These are phyloP conservation scores for Okapia johnstoni DNA, from an alignment of 2,113 vertebrate genomes.

Conservation along the genomic window DNA sequence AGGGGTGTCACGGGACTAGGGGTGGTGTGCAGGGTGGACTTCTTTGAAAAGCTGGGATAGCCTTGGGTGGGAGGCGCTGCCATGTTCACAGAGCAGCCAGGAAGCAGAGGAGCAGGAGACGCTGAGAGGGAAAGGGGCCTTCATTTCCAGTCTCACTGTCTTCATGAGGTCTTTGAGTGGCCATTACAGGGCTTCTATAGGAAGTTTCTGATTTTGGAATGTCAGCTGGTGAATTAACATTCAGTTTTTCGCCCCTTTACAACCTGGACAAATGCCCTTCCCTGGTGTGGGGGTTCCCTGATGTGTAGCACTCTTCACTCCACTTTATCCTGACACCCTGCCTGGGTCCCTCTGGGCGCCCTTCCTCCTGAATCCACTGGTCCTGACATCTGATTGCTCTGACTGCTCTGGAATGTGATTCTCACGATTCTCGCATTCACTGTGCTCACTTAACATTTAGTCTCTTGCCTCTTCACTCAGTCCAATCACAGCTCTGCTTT, in stretches of 20 bases:
- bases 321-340: neutral
- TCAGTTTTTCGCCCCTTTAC: neutral
- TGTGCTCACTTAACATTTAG: too few relatives aligned
- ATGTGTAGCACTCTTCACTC: rapidly evolving
- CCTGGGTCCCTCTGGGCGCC: neutral
- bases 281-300: too few relatives aligned
- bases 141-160: neutral
- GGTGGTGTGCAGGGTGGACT: too few relatives aligned
- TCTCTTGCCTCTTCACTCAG: neutral
- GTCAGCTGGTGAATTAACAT: neutral
- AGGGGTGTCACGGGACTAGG: neutral
- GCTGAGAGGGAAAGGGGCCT: neutral
- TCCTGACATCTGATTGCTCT: neutral
- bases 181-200: neutral
- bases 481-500: neutral
- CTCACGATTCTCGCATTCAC: neutral
- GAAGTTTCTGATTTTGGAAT: neutral
- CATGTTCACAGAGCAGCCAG: neutral
- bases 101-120: neutral
- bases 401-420: too few relatives aligned
- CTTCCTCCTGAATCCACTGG: neutral
- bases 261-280: neutral
- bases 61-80: neutral
- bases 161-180: neutral
- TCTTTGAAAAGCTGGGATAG: neutral